These are phyloP conservation scores for Scarus forsteni DNA, from an alignment of 2,797 vertebrate species.

Conservation along the genomic window DNA sequence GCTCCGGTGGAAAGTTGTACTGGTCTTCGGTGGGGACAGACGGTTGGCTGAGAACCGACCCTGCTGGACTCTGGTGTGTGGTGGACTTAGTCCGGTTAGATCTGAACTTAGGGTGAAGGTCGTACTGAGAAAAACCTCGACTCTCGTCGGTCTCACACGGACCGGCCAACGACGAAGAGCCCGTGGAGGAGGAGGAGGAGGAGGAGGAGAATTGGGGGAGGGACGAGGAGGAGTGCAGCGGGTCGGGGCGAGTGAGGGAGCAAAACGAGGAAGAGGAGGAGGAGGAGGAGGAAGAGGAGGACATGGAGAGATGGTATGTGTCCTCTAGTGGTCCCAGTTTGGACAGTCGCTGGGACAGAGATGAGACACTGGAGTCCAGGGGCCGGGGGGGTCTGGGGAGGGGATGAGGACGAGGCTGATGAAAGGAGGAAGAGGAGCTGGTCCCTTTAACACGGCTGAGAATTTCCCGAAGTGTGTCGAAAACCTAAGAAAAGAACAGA, in stretches of 20 bases:
- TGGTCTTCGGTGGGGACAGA: conserved; percentile 63
- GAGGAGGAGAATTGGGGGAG: not conserved
- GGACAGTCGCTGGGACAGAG: conserved; percentile 61
- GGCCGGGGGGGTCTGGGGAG: conserved; percentile 26
- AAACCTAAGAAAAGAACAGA: conserved; percentile 69
- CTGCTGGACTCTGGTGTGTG: not conserved
- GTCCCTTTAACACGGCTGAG: conserved; percentile 17
- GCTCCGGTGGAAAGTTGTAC: conserved; percentile 31
- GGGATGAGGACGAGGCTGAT: not conserved
- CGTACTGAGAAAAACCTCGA: conserved; percentile 80
- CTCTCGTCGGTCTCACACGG: conserved; percentile 86
- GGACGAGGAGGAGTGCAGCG: conserved; percentile 43
- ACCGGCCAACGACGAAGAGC: conserved; percentile 22
- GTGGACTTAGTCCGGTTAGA: conserved; percentile 25
- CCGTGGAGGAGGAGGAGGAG: not conserved
- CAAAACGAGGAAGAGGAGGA: conserved; percentile 11
- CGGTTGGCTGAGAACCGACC: conserved; percentile 10
- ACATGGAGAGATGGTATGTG: conserved; percentile 49
- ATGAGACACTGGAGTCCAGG: conserved; percentile 48
- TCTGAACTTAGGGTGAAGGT: conserved; percentile 13
- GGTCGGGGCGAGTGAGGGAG: conserved; percentile 26
- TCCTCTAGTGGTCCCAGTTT: conserved; percentile 74
- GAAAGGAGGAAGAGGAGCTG: conserved; percentile 14
- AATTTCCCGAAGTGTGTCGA: conserved; percentile 65
- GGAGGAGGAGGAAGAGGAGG: conserved; percentile 38